Percentiles rank a stretch among this genome's conserved stretches.
Conservation (phyloP, 2,888 invertebrate genomes). For the Caprella mutica region DNA sequence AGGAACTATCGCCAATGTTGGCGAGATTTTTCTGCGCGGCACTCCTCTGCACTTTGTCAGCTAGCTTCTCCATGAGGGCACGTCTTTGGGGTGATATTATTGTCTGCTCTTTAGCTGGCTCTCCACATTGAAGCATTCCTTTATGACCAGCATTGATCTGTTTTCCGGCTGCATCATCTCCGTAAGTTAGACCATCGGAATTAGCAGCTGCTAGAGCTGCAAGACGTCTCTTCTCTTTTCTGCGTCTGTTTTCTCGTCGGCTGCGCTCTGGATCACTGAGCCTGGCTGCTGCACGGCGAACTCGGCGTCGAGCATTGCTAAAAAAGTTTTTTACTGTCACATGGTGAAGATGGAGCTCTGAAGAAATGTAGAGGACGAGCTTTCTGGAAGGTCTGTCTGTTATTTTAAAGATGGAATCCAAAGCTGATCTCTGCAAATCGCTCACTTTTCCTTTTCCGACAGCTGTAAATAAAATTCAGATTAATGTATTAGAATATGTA, state of each 20-base stretch:
- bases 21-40: conserved; percentile 23
- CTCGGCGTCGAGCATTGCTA: conserved; percentile 24
- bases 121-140: background rate
- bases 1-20: too few relatives aligned
- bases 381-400: conserved; percentile 30
- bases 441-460: conserved; percentile 25
- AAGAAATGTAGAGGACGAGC: conserved; percentile 27
- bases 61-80: conserved; percentile 33
- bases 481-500: too few relatives aligned
- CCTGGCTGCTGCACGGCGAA: conserved; percentile 28
- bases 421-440: conserved; percentile 26
- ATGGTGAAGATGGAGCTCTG: conserved; percentile 25
- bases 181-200: background rate
- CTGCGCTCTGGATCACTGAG: conserved; percentile 28
- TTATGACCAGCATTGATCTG: background rate
- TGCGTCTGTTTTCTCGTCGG: conserved; percentile 24
- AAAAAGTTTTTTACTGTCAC: conserved; percentile 33
- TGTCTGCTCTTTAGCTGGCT: too few relatives aligned
- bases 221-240: conserved; percentile 30
- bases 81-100: conserved; percentile 21
- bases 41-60: conserved; percentile 32
- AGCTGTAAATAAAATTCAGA: conserved; percentile 7
- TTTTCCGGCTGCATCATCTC: background rate
- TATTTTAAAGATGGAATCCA: conserved; percentile 30
- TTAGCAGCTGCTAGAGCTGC: conserved; percentile 24